phyloP scores from a whole-genome alignment of 2,797 vertebrate species.

The Poecile montanus region DNA sequence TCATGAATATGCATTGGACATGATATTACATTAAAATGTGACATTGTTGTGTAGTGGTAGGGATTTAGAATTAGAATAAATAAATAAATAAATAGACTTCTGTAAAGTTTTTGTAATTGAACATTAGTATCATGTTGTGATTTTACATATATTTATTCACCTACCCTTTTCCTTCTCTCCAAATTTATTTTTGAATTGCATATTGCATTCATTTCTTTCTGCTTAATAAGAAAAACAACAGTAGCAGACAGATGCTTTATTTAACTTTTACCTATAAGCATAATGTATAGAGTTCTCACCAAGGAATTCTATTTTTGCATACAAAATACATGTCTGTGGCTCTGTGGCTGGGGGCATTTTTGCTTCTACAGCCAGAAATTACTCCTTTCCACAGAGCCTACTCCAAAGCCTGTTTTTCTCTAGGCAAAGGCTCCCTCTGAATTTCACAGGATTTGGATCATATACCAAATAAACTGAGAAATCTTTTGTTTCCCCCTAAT shows the following conservation, averaged over 20 bases:
- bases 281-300: neutral
- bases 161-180: neutral
- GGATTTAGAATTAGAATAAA: conserved; percentile 77
- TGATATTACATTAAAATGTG: conserved; percentile 90
- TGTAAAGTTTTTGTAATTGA: conserved; percentile 74
- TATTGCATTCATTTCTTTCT: conserved; percentile 48
- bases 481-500: neutral
- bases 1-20: conserved; percentile 96
- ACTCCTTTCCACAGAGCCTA: neutral
- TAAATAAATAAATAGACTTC: conserved; percentile 49
- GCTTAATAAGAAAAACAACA: conserved; percentile 31
- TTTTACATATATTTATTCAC: conserved; percentile 57
- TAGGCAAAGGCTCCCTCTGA: neutral
- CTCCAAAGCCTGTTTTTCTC: conserved; percentile 6
- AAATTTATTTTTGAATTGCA: conserved; percentile 42
- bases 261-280: conserved; percentile 35
- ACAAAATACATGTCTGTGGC: conserved; percentile 2
- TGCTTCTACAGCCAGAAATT: conserved; percentile 34
- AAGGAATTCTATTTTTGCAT: conserved; percentile 31
- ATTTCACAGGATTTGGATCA: conserved; percentile 25
- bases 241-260: conserved; percentile 26
- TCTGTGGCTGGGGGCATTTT: conserved; percentile 6
- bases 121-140: conserved; percentile 59
- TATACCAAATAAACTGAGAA: neutral
- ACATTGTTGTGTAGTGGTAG: conserved; percentile 82